These are phyloP conservation scores for Cecropterus lyciades DNA, from an alignment of 1,140 invertebrate genomes.

Conservation along the genomic window DNA sequence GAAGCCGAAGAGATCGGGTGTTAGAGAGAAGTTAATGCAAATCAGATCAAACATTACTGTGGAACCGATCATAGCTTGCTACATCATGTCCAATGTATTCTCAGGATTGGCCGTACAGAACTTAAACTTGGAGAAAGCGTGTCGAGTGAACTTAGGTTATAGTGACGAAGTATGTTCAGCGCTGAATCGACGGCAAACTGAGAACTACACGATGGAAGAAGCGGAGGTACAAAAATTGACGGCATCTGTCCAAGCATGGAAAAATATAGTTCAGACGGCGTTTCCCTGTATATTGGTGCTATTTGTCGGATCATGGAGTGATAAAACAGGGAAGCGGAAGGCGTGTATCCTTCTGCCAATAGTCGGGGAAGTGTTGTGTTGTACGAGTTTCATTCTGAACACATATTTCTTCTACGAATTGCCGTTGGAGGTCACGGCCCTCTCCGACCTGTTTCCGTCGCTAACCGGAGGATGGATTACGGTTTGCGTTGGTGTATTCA, in stretches of 20 bases:
- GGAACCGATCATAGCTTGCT: constrained; percentile 86
- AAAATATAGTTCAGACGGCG: constrained; percentile 84
- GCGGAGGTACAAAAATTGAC: constrained; percentile 85
- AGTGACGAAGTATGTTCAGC: constrained; percentile 84
- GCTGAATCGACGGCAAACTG: constrained; percentile 79
- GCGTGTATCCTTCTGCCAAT: constrained; percentile 85
- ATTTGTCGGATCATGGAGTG: constrained; percentile 86
- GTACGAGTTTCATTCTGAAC: constrained; percentile 83
- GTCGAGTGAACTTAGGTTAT: constrained; percentile 85
- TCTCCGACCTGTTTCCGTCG: constrained; percentile 84
- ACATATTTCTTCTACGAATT: constrained; percentile 84
- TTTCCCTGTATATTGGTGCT: constrained; percentile 84
- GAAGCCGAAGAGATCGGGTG: constrained; percentile 56
- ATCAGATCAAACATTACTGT: constrained; percentile 83
- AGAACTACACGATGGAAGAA: constrained; percentile 79
- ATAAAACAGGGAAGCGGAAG: constrained; percentile 85
- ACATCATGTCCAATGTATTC: constrained; percentile 85
- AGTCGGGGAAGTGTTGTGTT: constrained; percentile 80
- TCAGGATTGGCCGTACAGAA: constrained; percentile 85
- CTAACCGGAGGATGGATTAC: constrained; percentile 85
- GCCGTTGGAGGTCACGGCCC: constrained; percentile 81
- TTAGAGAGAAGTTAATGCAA: constrained; percentile 68
- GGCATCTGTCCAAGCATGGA: constrained; percentile 85
- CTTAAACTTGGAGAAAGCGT: constrained; percentile 87
- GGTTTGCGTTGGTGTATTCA: constrained; percentile 85